Base-by-base conservation (phyloP, 1,140 invertebrate species). In the Drosophila prosaltans region DNA sequence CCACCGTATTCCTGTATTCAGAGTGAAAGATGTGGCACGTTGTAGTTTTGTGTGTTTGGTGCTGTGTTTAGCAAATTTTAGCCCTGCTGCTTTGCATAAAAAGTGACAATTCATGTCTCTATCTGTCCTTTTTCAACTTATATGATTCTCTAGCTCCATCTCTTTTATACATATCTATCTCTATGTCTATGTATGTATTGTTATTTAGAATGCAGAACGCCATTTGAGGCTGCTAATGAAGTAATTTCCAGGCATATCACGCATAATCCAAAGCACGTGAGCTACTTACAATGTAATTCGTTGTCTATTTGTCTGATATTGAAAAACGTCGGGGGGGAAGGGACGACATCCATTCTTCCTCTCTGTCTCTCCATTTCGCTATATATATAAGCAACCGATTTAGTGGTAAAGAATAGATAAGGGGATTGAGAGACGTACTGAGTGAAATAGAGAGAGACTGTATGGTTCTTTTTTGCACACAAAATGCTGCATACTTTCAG, bases 251-350 rank as follows among this genome's bases (percentile, higher is more conserved):
- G 85, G 85, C 84, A 89, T 89, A 89, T 89, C 84, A 89, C 84
- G 84, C 84, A 89, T 89, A 89, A 89, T 89, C 84, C 81, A 75
- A 74, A 83, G 84, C 84, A 89, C 84, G 84, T 89, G 84, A 89
- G 84, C 84, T 89, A 89, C 84, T 89, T 89, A 89, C 81, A 90
- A 90, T 84, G 85, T 89, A 89, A 89, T 89, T 89, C 84, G 84
- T 84, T 89, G 84, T 89, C 84, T 89, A 89, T 89, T 89, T 89
- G 84, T 89, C 79, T 89, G 85, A 88, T 88, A 88, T 88, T 88
- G 83, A 88, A 88, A 88, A 88, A 78, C 75, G 75, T 78, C 72
- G 62, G 32, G 6, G 16, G 16, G 16, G 16, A 16, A 16, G 16
- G 16, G 16, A 16, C 16, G 16, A 36, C 6, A 36, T 36, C 28